A percentile compares a stretch with the other conserved stretches of the same genome.
These are phyloP conservation scores for Nothocercus nigrocapillus DNA, from an alignment of 2,113 vertebrate species.

Conservation along the genomic window DNA sequence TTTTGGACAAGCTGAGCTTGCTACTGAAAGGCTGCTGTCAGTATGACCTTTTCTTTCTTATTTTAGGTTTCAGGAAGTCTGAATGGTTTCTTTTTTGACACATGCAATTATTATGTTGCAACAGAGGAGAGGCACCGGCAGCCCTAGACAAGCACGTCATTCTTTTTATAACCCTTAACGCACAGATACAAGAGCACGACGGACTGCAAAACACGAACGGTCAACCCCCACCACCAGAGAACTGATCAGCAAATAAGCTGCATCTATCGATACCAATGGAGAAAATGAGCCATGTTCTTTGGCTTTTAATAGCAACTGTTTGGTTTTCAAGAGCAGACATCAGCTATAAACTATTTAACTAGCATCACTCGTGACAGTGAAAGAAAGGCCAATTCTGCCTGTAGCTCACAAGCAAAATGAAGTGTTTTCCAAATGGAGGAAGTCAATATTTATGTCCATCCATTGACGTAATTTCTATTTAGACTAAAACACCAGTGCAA, in stretches of 20 bases:
- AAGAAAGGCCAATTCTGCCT: neutral
- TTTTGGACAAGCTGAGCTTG: neutral
- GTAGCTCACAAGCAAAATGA: neutral
- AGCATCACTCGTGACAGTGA: neutral
- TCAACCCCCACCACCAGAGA: neutral
- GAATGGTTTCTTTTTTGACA: neutral
- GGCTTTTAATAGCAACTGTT: neutral
- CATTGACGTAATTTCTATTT: neutral
- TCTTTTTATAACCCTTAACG: neutral
- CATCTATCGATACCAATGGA: neutral
- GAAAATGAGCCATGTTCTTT: neutral
- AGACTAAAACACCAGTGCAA: neutral
- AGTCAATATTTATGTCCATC: neutral
- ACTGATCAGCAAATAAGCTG: neutral
- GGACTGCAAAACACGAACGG: neutral
- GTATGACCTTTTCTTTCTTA: neutral
- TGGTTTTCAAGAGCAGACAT: neutral
- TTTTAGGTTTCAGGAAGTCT: neutral
- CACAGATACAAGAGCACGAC: neutral
- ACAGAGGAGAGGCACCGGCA: neutral
- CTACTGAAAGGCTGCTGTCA: neutral
- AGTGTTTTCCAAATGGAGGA: neutral
- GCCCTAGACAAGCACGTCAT: rapidly evolving
- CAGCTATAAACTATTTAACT: neutral
- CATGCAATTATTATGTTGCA: neutral